These are phyloP conservation scores for Zosterops pallidus DNA, from an alignment of 2,113 vertebrate genomes.

Conservation along the genomic window DNA sequence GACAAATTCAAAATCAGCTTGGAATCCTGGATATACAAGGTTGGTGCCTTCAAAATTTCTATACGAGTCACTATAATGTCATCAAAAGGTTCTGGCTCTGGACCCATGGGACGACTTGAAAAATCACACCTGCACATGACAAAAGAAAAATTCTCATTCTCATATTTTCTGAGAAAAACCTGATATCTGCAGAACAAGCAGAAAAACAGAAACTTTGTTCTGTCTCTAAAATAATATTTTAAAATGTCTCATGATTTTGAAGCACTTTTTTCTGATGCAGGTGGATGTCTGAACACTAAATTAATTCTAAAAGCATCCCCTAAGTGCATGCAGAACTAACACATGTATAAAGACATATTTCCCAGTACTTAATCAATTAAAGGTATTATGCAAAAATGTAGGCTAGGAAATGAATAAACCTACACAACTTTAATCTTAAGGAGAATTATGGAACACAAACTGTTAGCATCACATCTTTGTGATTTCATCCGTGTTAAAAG, in stretches of 20 bases:
- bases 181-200: background rate
- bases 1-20: background rate
- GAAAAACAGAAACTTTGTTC: background rate
- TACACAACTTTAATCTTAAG: background rate
- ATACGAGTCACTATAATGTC: background rate
- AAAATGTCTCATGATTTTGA: background rate
- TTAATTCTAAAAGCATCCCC: background rate
- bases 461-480: background rate
- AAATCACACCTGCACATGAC: background rate
- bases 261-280: background rate
- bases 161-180: background rate
- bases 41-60: background rate
- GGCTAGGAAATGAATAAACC: background rate
- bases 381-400: background rate
- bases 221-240: background rate
- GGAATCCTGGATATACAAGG: background rate
- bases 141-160: background rate
- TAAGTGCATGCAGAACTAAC: background rate
- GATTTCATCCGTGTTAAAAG: background rate
- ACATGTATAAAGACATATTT: background rate
- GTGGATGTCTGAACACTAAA: background rate
- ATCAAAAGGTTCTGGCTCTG: background rate
- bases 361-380: background rate
- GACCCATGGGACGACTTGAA: background rate
- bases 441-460: background rate